Percentiles rank a stretch among this genome's conserved stretches.
These are phyloP conservation scores for Bufo gargarizans DNA, from an alignment of 2,113 vertebrate genomes.

Conservation along the genomic window DNA sequence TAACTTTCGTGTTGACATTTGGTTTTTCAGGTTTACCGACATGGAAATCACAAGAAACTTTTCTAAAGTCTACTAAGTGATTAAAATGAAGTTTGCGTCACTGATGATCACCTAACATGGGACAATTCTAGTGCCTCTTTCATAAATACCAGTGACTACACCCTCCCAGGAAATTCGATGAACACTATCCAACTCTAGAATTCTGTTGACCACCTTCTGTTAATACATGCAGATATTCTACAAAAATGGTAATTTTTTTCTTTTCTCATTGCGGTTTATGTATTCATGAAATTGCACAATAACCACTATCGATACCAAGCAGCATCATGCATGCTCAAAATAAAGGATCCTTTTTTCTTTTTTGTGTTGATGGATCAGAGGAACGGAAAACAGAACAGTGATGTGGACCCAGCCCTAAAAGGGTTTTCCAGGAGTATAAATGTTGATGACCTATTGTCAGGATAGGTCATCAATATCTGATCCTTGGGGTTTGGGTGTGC, in stretches of 20 bases:
- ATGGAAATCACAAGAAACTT: background rate
- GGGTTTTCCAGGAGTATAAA: too few relatives aligned
- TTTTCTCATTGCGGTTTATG: background rate
- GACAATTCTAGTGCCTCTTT: background rate
- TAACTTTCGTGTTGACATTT: background rate
- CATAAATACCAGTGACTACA: background rate
- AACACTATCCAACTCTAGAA: background rate
- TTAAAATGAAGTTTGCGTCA: background rate
- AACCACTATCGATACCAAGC: too few relatives aligned
- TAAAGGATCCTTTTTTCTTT: too few relatives aligned
- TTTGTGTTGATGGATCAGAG: too few relatives aligned
- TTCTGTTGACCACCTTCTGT: background rate
- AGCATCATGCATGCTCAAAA: too few relatives aligned
- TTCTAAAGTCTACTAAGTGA: background rate
- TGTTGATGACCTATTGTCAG: too few relatives aligned
- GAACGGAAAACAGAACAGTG: too few relatives aligned
- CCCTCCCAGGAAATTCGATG: background rate
- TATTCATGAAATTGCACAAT: background rate
- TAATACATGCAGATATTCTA: background rate
- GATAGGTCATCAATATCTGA: too few relatives aligned
- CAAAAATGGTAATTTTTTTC: background rate
- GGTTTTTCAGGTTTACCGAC: constrained; percentile 19
- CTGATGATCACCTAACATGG: background rate
- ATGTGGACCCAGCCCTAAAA: too few relatives aligned
- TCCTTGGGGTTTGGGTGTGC: too few relatives aligned